These are phyloP conservation scores for Condylostylus longicornis DNA, from an alignment of 1,140 invertebrate genomes.

Conservation along the genomic window DNA sequence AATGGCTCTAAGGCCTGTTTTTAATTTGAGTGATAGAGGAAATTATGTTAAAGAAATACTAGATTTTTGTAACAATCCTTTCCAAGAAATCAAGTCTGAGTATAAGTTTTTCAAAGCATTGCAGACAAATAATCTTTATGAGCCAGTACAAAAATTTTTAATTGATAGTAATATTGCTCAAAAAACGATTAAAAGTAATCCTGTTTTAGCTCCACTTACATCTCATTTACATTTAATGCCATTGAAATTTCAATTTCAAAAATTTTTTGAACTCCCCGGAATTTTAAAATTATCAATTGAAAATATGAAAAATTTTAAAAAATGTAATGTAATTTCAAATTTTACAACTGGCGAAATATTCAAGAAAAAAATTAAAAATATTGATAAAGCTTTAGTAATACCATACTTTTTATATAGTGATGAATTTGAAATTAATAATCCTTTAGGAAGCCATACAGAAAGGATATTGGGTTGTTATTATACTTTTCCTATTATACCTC, in stretches of 20 bases:
- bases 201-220: background rate
- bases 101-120: background rate
- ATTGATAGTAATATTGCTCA: background rate
- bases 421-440: constrained; percentile 1
- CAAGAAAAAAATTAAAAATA: background rate
- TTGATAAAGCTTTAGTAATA: background rate
- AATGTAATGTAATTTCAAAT: background rate
- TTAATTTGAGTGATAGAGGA: background rate
- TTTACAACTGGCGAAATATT: background rate
- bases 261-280: background rate
- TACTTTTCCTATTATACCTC: constrained; percentile 2
- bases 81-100: background rate
- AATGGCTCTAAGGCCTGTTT: background rate
- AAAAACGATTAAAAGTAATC: background rate
- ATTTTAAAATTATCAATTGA: background rate
- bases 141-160: background rate
- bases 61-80: background rate
- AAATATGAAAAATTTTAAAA: background rate
- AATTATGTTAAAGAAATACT: background rate
- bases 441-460: constrained; percentile 1
- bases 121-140: background rate
- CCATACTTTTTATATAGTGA: background rate
- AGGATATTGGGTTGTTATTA: constrained; percentile 4
- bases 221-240: background rate
- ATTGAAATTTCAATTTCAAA: background rate